Conservation (phyloP, 2,888 invertebrate genomes). For the Diloba caeruleocephala region DNA sequence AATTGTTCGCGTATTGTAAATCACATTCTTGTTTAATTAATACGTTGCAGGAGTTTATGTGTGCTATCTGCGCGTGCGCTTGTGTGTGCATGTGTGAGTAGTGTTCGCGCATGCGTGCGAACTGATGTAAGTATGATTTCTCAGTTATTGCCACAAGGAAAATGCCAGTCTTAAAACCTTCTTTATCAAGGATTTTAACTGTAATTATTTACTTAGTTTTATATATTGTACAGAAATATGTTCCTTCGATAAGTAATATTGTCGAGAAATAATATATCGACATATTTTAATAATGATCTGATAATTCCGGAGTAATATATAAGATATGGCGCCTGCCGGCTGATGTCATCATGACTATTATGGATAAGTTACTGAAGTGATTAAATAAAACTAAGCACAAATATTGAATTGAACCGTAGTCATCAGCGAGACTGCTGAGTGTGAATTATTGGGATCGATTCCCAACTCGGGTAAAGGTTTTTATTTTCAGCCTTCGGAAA, state of each 20-base stretch:
- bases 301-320: constrained; percentile 5
- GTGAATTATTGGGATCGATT: neutral
- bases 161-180: constrained; percentile 44
- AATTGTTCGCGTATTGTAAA: constrained; percentile 60
- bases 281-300: constrained; percentile 12
- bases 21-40: constrained; percentile 71
- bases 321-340: constrained; percentile 6
- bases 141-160: constrained; percentile 55
- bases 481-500: too few relatives aligned
- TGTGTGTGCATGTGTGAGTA: constrained; percentile 23
- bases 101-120: constrained; percentile 50
- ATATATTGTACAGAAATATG: constrained; percentile 40
- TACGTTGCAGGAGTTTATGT: constrained; percentile 49
- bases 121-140: constrained; percentile 55
- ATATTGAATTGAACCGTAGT: neutral
- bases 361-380: constrained; percentile 1
- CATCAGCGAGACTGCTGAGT: neutral
- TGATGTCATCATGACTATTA: constrained; percentile 2
- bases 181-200: constrained; percentile 51
- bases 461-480: too few relatives aligned
- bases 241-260: constrained; percentile 18
- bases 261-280: constrained; percentile 11
- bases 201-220: constrained; percentile 46
- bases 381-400: neutral
- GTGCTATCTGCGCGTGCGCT: constrained; percentile 37